These are phyloP conservation scores for Sphaerophoria taeniata DNA, from an alignment of 2,888 invertebrate genomes.

Conservation along the genomic window DNA sequence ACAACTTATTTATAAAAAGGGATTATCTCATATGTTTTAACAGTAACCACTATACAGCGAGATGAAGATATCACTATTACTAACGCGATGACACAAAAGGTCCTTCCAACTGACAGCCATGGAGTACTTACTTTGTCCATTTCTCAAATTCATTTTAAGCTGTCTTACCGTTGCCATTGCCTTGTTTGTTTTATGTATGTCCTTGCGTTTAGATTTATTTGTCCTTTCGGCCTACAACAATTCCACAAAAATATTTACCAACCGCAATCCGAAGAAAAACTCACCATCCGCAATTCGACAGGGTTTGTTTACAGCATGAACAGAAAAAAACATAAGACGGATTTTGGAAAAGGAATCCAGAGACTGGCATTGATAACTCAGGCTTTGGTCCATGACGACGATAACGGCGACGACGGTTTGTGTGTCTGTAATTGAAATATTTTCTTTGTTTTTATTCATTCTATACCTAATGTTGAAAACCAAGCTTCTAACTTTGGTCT, in stretches of 20 bases:
- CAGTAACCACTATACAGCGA: slow-evolving; percentile 59
- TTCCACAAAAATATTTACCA: slow-evolving; percentile 28
- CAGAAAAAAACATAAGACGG: slow-evolving; percentile 29
- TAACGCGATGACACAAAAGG: background rate
- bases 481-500: background rate
- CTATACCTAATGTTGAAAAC: background rate
- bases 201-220: slow-evolving; percentile 61
- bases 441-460: background rate
- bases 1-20: slow-evolving; percentile 30
- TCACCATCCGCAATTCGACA: background rate
- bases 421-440: too few species aligned
- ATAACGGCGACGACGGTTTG: too few species aligned
- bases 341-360: slow-evolving; percentile 40
- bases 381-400: too few species aligned
- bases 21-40: slow-evolving; percentile 46
- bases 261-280: slow-evolving; percentile 31
- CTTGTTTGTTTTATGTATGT: slow-evolving; percentile 27
- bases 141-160: slow-evolving; percentile 51
- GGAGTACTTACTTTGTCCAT: slow-evolving; percentile 48
- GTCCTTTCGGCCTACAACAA: slow-evolving; percentile 20
- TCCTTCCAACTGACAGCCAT: too few species aligned
- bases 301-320: slow-evolving; percentile 9
- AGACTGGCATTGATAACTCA: too few species aligned
- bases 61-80: slow-evolving; percentile 49
- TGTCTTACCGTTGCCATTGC: background rate